Percentiles rank a stretch among this genome's conserved stretches.
Conservation (phyloP, 2,113 vertebrate species). For the Ibidorhyncha struthersii region DNA sequence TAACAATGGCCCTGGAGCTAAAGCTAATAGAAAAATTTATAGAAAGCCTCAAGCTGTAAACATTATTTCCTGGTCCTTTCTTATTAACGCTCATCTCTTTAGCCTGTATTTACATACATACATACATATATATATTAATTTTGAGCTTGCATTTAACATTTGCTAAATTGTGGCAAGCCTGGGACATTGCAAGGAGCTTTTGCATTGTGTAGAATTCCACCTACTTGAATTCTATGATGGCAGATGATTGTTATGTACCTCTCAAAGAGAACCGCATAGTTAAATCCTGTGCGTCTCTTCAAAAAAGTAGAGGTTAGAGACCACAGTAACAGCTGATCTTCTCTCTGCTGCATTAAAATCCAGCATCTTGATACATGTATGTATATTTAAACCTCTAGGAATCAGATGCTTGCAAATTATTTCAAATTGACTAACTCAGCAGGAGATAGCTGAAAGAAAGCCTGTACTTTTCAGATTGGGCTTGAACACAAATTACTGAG, state of each 20-base stretch:
- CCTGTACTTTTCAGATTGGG: background rate
- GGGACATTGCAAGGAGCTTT: background rate
- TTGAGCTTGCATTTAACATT: background rate
- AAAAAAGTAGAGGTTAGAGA: slow-evolving; percentile 18
- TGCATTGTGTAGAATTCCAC: background rate
- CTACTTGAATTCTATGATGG: background rate
- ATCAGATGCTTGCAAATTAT: slow-evolving; percentile 19
- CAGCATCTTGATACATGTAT: background rate
- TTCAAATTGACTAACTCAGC: background rate
- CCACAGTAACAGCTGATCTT: slow-evolving; percentile 20
- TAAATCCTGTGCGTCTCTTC: slow-evolving; percentile 26
- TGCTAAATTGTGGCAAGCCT: background rate
- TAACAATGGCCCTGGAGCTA: background rate
- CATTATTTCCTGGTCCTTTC: background rate
- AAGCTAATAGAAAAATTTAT: background rate
- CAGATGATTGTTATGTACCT: background rate
- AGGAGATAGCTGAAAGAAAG: background rate
- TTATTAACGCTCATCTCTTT: background rate
- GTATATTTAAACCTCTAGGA: slow-evolving; percentile 40
- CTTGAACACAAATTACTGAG: background rate
- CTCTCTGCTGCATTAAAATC: slow-evolving; percentile 15
- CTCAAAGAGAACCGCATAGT: background rate
- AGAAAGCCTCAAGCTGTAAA: background rate
- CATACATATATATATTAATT: background rate
- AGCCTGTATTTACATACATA: background rate